Base-by-base conservation (phyloP, 2,797 vertebrate genomes). In the Argentina silus region DNA sequence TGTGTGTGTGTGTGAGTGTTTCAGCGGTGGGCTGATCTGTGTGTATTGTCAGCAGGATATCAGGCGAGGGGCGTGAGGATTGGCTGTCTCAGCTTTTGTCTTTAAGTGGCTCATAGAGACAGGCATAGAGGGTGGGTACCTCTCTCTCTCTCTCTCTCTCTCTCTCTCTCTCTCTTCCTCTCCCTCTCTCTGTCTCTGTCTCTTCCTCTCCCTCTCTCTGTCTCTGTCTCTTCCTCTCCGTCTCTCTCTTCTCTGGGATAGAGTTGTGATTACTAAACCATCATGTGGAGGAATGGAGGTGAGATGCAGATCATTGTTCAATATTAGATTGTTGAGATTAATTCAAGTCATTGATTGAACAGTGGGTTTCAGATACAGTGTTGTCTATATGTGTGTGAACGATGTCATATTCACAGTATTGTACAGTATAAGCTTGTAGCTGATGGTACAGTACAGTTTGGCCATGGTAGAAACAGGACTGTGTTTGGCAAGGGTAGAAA, bases 41-140 rank as follows among this genome's bases (percentile, higher is more conserved):
- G 42, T 63, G 61, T 12, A 2, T 27, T 10, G 61, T 48, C 63
- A 65, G 62, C 62, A 65, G 62, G 62, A 44, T 65, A 17, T 45
- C 14, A 55, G 53, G 17, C 53, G n/a, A 12, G 7, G 27, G n/a
- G 44, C 43, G 43, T 64, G 42, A 21, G 44, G 19, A 47, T 43
- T 44, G 61, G 61, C 61, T 43, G 15, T 66, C 63, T 66, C 63
- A 48, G 63, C 44, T 15, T 66, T 17, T 48, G 45, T n/a, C 17
- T 50, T 47, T 66, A 66, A 66, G 45, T 48, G 19, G 45, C 63
- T 66, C 47, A 44, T 44, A 66, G 17, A 66, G 45, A 48, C 45
- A 12, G 10, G 59, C 9, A 36, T 42, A 62, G 12, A 62, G 12
- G 7, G 12, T n/a, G 59, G 27, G 59, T 27, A 36, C 59, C 53